Evolutionary conservation across 2,888 invertebrate species (phyloP), one percentile per base, ranked within the genome.

Genomic region (Mellilla xanthometata): DNA sequence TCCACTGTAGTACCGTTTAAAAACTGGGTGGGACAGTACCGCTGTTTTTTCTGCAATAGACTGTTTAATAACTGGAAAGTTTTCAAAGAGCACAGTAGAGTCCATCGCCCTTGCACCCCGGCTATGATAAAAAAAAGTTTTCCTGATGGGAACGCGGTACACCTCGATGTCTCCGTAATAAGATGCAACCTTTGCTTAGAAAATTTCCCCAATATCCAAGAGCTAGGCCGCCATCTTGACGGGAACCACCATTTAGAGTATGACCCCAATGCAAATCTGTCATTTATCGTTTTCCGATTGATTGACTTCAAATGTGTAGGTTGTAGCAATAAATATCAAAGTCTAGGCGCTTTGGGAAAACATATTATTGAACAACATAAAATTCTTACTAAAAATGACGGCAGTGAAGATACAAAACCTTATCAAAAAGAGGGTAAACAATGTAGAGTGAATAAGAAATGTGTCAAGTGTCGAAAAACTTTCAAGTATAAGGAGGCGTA

Each of bases 41-140:
- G 15, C 3, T 19, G 15, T 6, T 19, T 19, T 19, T 19, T 19
- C 15, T 19, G 15, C 15, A 19, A 19, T 19, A 19, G 6, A 19
- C 15, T 19, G 4, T 19, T 19, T 6, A 19, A 19, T 19, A 19
- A 19, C 15, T 19, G 15, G 27, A 36, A 42, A 27, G 47, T 19
- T 19, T 19, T 19, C 15, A 19, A 19, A 19, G 15, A 19, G 15
- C 15, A 19, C 15, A 19, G 15, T 19, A 3, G 28, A n/a, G 28
- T 19, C 3, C 15, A 19, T 6, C 3, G 15, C 3, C 15, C 15
- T 6, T 19, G 15, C 15, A 5, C 15, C 6, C 15, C 3, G 1
- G 15, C 15, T 19, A 19, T 19, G 15, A 3, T 19, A 19, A 19
- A 19, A 19, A 19, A 3, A 1, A 5, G 15, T 6, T 19, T 19